A percentile compares a stretch with the other conserved stretches of the same genome.
Evolutionary conservation across 2,797 vertebrate genomes (phyloP).

Genomic region (Euphonia xanthogaster): DNA sequence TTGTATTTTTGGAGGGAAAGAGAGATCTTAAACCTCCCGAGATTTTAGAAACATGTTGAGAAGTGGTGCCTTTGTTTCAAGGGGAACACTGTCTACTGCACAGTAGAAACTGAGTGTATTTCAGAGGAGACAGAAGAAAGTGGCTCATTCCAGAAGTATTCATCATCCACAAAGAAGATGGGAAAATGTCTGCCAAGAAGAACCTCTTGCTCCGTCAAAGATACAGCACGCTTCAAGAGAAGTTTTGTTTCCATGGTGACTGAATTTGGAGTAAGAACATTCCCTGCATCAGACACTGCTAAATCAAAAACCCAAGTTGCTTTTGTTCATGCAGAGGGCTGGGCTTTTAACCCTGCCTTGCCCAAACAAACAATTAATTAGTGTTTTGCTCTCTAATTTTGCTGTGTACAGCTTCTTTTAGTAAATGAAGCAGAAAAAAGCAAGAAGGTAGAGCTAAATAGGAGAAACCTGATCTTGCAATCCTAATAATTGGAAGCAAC

Average conservation of each 20-base stretch:
- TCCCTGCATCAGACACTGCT: slow-evolving; percentile 31
- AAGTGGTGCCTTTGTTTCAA: slow-evolving; percentile 24
- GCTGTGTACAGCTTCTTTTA: neutral
- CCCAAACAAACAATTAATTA: slow-evolving; percentile 11
- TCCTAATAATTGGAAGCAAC: neutral
- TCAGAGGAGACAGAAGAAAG: slow-evolving; percentile 9
- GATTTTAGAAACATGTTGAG: neutral
- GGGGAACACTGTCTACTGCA: neutral
- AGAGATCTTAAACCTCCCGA: neutral
- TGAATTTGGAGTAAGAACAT: slow-evolving; percentile 62
- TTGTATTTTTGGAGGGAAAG: neutral
- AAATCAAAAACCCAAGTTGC: slow-evolving; percentile 46
- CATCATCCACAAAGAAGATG: slow-evolving; percentile 23
- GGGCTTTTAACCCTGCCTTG: slow-evolving; percentile 12
- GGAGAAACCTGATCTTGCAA: neutral
- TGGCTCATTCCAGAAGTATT: neutral
- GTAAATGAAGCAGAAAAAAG: neutral
- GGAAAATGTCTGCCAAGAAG: slow-evolving; percentile 49
- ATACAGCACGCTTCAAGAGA: slow-evolving; percentile 33
- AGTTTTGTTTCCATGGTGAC: slow-evolving; percentile 69
- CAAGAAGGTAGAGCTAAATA: neutral
- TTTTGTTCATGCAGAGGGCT: neutral
- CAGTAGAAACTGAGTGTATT: neutral
- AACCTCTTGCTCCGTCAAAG: slow-evolving; percentile 25
- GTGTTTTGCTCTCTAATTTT: neutral